Conservation (phyloP, 1,140 invertebrate genomes). For the Pemphigus obesinymphae region DNA sequence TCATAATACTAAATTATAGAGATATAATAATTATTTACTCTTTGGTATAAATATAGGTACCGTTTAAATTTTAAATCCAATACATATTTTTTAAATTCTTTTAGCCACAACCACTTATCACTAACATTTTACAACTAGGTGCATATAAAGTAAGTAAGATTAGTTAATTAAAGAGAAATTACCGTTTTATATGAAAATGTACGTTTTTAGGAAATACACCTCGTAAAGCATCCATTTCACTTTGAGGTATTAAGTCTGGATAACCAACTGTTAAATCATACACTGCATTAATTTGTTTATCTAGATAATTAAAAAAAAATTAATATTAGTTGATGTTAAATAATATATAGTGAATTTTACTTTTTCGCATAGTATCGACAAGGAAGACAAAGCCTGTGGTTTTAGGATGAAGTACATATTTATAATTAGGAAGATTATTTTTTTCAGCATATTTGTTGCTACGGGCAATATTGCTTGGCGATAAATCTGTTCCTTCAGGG, state of each 20-base stretch:
- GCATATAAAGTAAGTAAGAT: too few species aligned
- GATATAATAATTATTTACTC: too few species aligned
- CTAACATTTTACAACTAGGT: too few species aligned
- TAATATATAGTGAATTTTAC: background rate
- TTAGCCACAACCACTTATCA: too few species aligned
- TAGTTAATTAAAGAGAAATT: constrained; percentile 43
- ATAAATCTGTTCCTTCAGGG: constrained; percentile 84
- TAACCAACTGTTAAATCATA: constrained; percentile 78
- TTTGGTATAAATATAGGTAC: too few species aligned
- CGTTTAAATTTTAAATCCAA: too few species aligned
- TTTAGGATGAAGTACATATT: constrained; percentile 75
- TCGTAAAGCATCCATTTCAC: constrained; percentile 60
- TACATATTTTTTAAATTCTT: too few species aligned
- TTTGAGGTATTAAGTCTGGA: constrained; percentile 63
- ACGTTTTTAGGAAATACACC: constrained; percentile 68
- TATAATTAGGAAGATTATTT: constrained; percentile 63
- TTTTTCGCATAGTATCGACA: constrained; percentile 60
- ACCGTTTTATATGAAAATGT: constrained; percentile 70
- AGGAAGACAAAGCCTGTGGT: constrained; percentile 78
- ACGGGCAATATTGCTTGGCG: constrained; percentile 62
- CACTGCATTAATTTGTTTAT: constrained; percentile 57
- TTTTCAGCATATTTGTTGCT: constrained; percentile 70
- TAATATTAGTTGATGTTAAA: background rate
- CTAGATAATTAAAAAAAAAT: constrained; percentile 47
- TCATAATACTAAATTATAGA: too few species aligned